Percentiles rank a stretch among this genome's conserved stretches.
These are phyloP conservation scores for Serilophus lunatus DNA, from an alignment of 2,113 vertebrate species.

Conservation along the genomic window DNA sequence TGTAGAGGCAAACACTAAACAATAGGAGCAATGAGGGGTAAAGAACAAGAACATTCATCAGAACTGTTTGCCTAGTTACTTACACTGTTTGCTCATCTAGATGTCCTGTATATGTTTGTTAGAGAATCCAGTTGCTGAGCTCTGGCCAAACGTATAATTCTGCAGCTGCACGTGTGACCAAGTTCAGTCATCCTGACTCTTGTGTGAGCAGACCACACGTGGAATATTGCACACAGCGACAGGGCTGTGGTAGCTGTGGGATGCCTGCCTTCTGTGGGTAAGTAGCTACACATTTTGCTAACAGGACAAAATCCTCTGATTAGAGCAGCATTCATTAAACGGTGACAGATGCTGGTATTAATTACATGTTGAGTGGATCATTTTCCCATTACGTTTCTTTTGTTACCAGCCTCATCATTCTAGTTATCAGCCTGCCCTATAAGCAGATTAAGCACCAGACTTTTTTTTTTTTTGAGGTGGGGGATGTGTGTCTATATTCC, in stretches of 20 bases:
- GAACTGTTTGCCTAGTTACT: neutral
- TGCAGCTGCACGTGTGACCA: neutral
- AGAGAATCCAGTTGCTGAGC: neutral
- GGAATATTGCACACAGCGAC: neutral
- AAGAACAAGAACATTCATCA: neutral
- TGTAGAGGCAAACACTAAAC: neutral
- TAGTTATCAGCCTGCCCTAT: neutral
- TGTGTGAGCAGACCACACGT: neutral
- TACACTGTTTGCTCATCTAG: neutral
- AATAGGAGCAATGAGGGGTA: neutral
- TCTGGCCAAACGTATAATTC: neutral
- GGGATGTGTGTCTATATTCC: neutral
- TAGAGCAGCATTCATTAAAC: slow-evolving; percentile 25
- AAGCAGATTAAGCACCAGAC: slow-evolving; percentile 32
- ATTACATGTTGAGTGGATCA: slow-evolving; percentile 21
- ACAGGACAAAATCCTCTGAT: neutral
- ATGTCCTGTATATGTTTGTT: neutral
- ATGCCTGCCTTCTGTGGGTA: neutral
- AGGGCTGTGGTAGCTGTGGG: neutral
- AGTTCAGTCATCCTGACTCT: neutral
- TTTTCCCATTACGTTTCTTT: slow-evolving; percentile 42
- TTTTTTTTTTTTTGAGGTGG: neutral
- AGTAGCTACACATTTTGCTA: slow-evolving; percentile 4
- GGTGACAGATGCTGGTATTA: slow-evolving; percentile 62
- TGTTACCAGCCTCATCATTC: slow-evolving; percentile 20